Evolutionary conservation across 1,140 invertebrate species (phyloP).

Genomic region (Habropoda laboriosa): DNA sequence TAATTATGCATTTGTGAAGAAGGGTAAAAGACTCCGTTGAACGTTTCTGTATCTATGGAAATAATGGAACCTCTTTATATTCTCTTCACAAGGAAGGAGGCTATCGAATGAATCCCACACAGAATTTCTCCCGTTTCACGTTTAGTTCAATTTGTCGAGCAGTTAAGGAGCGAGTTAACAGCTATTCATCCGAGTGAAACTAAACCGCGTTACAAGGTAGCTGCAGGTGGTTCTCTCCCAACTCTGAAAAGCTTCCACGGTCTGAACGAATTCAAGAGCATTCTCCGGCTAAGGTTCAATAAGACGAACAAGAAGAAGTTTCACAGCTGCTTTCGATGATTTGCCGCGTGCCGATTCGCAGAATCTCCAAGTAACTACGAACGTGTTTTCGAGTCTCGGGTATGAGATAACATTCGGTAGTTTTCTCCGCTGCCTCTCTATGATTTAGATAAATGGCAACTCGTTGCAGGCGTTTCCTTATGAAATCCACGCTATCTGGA

Average conservation of each 20-base stretch:
- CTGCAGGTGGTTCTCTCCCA: constrained; percentile 40
- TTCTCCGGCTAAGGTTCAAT: not conserved
- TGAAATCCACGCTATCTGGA: constrained; percentile 41
- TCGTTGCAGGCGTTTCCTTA: constrained; percentile 43
- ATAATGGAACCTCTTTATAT: no score
- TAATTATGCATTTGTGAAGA: no score
- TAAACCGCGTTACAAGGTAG: constrained; percentile 23
- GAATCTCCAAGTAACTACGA: constrained; percentile 27
- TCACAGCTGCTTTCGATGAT: not conserved
- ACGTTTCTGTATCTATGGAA: no score
- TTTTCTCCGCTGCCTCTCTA: constrained; percentile 42
- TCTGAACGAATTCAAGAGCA: constrained; percentile 9
- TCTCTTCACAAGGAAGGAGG: not conserved
- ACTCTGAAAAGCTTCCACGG: not conserved
- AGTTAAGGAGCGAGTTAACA: constrained; percentile 35
- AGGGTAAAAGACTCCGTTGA: no score
- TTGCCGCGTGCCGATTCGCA: constrained; percentile 22
- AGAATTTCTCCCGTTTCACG: constrained; percentile 19
- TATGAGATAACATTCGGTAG: constrained; percentile 23
- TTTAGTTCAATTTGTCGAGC: constrained; percentile 13
- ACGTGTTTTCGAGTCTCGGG: constrained; percentile 14
- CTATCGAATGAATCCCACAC: not conserved
- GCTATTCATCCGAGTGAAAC: constrained; percentile 45
- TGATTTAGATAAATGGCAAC: constrained; percentile 56
- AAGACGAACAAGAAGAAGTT: not conserved